These are phyloP conservation scores for Lepas anatifera DNA, from an alignment of 2,888 invertebrate species.

Conservation along the genomic window DNA sequence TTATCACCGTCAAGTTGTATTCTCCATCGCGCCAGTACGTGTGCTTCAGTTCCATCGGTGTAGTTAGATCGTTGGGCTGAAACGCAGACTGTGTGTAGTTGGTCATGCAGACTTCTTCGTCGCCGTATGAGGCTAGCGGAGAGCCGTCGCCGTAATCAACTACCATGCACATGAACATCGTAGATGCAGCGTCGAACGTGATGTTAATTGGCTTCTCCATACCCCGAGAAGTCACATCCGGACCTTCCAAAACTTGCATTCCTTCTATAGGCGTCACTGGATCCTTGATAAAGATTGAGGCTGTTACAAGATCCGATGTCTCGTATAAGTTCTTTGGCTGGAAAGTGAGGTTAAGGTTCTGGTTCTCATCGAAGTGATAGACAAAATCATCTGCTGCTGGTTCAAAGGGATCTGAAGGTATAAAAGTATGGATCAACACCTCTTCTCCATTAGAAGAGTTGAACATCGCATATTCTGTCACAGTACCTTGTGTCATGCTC, in stretches of 20 bases:
- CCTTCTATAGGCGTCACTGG: neutral
- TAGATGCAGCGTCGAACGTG: neutral
- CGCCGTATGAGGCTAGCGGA: neutral
- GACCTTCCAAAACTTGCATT: neutral
- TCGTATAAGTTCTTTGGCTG: neutral
- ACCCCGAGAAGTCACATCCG: neutral
- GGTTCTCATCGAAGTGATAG: neutral
- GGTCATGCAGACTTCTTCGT: neutral
- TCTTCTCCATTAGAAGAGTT: neutral
- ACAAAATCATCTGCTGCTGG: neutral
- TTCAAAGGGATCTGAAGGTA: neutral
- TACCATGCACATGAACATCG: neutral
- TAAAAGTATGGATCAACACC: neutral
- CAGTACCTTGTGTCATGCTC: neutral
- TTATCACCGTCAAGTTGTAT: neutral
- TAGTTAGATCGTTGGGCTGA: neutral
- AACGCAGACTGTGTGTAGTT: neutral
- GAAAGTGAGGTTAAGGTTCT: neutral
- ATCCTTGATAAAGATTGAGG: neutral
- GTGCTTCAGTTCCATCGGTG: neutral
- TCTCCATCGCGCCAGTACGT: neutral
- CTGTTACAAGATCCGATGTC: neutral
- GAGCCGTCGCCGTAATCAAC: neutral
- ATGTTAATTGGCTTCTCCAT: neutral
- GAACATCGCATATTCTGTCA: neutral